A percentile compares a stretch with the other conserved stretches of the same genome.
phyloP scores from a whole-genome alignment of 2,888 invertebrate genomes.

The Ligdia adustata region DNA sequence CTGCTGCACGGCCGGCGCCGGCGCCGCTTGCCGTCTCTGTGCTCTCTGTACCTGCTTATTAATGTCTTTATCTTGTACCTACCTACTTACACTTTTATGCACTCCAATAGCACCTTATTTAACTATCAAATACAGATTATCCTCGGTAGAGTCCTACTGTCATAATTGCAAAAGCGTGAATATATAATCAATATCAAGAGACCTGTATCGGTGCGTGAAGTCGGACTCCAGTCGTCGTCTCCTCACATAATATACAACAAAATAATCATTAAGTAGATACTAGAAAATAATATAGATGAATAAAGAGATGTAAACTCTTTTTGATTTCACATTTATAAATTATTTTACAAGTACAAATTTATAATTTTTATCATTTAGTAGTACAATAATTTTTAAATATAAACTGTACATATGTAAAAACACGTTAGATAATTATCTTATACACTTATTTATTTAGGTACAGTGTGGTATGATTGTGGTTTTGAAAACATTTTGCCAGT shows the following conservation, averaged over 20 bases:
- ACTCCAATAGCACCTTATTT: conserved; percentile 25
- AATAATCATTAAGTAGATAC: conserved; percentile 77
- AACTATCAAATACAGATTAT: conserved; percentile 13
- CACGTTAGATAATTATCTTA: conserved; percentile 74
- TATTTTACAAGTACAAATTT: conserved; percentile 80
- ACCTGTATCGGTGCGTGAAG: conserved; percentile 22
- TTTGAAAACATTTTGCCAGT: conserved; percentile 61
- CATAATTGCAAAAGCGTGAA: neutral
- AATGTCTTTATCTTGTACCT: conserved; percentile 13
- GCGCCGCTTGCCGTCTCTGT: neutral
- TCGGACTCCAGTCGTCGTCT: conserved; percentile 48
- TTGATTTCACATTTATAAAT: conserved; percentile 65
- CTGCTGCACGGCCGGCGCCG: conserved; percentile 18
- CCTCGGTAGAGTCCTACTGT: conserved; percentile 4
- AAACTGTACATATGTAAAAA: conserved; percentile 82
- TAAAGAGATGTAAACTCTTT: conserved; percentile 59
- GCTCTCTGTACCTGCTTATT: neutral
- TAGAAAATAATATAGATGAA: conserved; percentile 69
- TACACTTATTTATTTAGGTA: conserved; percentile 80
- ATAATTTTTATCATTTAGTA: conserved; percentile 70
- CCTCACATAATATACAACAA: conserved; percentile 69
- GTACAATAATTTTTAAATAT: conserved; percentile 68
- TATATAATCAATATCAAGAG: neutral
- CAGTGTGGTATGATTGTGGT: conserved; percentile 69
- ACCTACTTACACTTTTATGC: conserved; percentile 26